These are phyloP conservation scores for Tinamus major DNA, from an alignment of 2,797 vertebrate species.

Conservation along the genomic window DNA sequence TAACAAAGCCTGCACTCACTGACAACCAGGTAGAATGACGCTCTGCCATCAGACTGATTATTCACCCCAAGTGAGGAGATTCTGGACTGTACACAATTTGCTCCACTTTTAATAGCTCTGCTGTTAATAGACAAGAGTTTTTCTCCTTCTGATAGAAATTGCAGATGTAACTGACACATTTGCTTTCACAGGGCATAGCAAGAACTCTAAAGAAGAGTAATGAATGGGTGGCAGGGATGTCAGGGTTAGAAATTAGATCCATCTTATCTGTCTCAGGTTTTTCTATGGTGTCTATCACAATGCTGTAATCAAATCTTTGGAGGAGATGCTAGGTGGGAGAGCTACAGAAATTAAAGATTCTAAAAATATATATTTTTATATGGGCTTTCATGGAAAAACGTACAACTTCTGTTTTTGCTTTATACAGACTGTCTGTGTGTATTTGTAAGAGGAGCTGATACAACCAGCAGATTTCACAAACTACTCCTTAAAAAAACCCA, in stretches of 20 bases:
- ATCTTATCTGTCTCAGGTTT: slow-evolving; percentile 53
- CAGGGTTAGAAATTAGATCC: slow-evolving; percentile 70
- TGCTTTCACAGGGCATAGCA: slow-evolving; percentile 47
- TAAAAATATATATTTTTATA: neutral
- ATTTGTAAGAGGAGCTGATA: neutral
- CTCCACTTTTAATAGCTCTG: slow-evolving; percentile 34
- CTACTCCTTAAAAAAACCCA: slow-evolving; percentile 39
- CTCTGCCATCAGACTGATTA: slow-evolving; percentile 10
- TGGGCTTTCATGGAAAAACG: neutral
- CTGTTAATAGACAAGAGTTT: slow-evolving; percentile 44
- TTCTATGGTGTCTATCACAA: slow-evolving; percentile 38
- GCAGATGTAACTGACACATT: slow-evolving; percentile 50
- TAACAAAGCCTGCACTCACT: neutral
- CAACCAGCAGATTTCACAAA: slow-evolving; percentile 32
- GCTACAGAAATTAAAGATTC: slow-evolving; percentile 25
- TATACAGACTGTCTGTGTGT: neutral
- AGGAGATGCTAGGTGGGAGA: slow-evolving; percentile 17
- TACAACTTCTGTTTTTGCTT: slow-evolving; percentile 4
- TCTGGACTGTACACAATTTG: slow-evolving; percentile 21
- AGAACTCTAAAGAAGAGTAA: slow-evolving; percentile 51
- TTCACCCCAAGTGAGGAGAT: slow-evolving; percentile 33
- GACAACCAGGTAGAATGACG: neutral
- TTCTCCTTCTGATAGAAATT: neutral
- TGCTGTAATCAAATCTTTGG: slow-evolving; percentile 7
- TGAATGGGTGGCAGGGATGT: slow-evolving; percentile 65